Evolutionary conservation across 2,888 invertebrate species (phyloP), one percentile per base, ranked within the genome.

Genomic region (Bhutanitis thaidina): DNA sequence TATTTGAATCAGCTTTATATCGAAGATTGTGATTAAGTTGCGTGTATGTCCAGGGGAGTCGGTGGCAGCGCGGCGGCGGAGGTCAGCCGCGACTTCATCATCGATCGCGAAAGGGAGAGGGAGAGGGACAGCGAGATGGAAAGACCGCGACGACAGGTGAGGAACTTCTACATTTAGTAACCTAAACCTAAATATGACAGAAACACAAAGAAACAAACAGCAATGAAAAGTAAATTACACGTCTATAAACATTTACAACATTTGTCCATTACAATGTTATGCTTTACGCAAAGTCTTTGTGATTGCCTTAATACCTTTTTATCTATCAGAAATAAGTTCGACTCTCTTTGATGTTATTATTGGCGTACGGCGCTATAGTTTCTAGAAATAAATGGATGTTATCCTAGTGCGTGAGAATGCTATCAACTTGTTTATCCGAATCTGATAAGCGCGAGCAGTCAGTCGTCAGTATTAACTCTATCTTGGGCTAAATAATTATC

Each of bases 101-200:
- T 90, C 0, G 90, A 90, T 67, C 64, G 88, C 7, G 90, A 90
- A 65, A 60, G 90, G 3, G 87, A 89, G 61, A 60, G 88, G 14
- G 87, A 87, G 59, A 57, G 82, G 29, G 85, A 86, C 43, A 67
- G 54, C 32, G 89, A 89, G 29, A 61, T 71, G 54, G 87, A 88
- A 3, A 65, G 86, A 32, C 89, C 89, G 7, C 63, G 87, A 16
- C 66, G 86, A 56, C 87, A 85, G 80, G 88, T 88, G 48, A 55
- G 57, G 2, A 10, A 10, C 27, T 4, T 8, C 20, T 27, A 27
- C 27, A 27, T 27, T n/a, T n/a, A n/a, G n/a, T n/a, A n/a, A n/a
- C n/a, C n/a, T n/a, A n/a, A n/a, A n/a, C n/a, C n/a, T n/a, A n/a
- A n/a, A n/a, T n/a, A n/a, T n/a, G n/a, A n/a, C n/a, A n/a, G n/a